Percentiles rank a stretch among this genome's conserved stretches.
Evolutionary conservation across 53 echinoderm and acorn worm genomes (phyloP).

Genomic region (Luidia sarsii): DNA sequence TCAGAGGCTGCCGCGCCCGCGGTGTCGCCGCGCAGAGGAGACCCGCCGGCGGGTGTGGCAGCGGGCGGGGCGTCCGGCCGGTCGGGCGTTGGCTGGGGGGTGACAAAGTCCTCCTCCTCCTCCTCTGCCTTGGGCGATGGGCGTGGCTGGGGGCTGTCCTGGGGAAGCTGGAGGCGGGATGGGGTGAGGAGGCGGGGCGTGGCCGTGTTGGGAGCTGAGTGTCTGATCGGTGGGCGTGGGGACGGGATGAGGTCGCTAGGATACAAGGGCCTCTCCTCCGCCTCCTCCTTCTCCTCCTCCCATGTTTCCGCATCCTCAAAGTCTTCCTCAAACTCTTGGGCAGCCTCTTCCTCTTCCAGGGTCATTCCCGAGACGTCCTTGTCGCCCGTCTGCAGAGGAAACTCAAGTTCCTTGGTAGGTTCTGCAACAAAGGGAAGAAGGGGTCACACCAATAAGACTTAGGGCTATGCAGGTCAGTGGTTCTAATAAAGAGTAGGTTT

Average conservation of each 20-base stretch:
- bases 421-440: not conserved
- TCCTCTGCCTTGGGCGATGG: conserved; percentile 27
- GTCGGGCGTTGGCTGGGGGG: not conserved
- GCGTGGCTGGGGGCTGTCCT: not conserved
- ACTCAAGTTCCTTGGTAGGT: conserved; percentile 13
- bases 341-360: too few relatives aligned
- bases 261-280: not conserved
- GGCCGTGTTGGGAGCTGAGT: conserved; percentile 41
- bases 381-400: not conserved
- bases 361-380: conserved; percentile 5
- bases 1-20: not conserved
- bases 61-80: not conserved
- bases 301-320: not conserved
- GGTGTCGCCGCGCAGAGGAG: not conserved
- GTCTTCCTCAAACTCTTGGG: not conserved
- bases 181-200: conserved; percentile 12
- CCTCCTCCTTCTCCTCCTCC: conserved; percentile 13
- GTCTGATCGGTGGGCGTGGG: conserved; percentile 47
- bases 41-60: not conserved
- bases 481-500: too few relatives aligned
- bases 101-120: conserved; percentile 12
- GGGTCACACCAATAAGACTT: not conserved
- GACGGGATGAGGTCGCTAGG: conserved; percentile 18
- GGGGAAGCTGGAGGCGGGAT: not conserved
- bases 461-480: too few relatives aligned